Base-by-base conservation (phyloP, 2,797 vertebrate species). In the Enteromius unitaeniatus region DNA sequence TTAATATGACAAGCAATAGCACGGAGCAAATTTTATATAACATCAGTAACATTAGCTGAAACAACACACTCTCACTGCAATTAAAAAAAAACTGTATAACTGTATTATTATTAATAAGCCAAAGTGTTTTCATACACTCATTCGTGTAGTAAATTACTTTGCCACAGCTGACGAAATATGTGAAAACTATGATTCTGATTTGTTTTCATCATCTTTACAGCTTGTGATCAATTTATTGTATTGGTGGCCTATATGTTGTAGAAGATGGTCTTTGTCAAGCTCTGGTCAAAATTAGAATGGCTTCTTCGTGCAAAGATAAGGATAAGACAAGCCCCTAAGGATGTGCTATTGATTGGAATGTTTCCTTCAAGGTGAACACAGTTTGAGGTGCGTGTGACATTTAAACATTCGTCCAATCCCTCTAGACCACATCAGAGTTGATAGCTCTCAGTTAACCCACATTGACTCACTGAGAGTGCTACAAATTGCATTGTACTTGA, bases 371-470 rank as follows among this genome's bases (percentile, higher is more conserved):
- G 45, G 55, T 55, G 31, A 85, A 26, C 69, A 8, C 67, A 69
- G 68, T 79, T 75, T 65, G 47, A 76, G 37, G 40, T 1, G 31
- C 17, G 60, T 42, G 49, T 60, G 74, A 81, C 55, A 31, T 84
- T 83, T 69, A 62, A 83, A 70, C 70, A 84, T 79, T 26, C 53
- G 62, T 40, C 51, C 28, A 28, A 21, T 85, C 58, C 45, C 40
- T 49, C 55, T 15, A 62, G 55, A 73, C 64, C 23, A 70, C 79
- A 77, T 82, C 49, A 74, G 64, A 72, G 23, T 28, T 74, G 55
- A 79, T 80, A 64, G 82, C 34, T 42, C 58, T 80, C 45, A 58
- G 75, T 78, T 85, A 83, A 83, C 74, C 37, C 19, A 60, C 47
- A 60, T n/a, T 82, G 77, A 53, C 68, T 72, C 62, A 31, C 3